Base-by-base conservation (phyloP, 2,113 vertebrate species). In the Chaetodon auriga region DNA sequence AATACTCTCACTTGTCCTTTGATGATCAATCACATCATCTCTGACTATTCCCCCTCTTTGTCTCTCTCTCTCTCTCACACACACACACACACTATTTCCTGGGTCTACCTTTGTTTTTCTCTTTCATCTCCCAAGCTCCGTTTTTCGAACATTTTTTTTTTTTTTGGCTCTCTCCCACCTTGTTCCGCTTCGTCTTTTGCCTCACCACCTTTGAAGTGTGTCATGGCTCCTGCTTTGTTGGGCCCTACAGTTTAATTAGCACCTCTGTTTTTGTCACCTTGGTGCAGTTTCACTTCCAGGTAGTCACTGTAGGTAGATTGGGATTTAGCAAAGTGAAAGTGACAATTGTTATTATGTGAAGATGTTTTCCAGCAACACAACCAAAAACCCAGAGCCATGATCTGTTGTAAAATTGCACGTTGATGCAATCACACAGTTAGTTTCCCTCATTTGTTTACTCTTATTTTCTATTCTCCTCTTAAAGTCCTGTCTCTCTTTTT, bases 11-110 rank as follows among this genome's bases (percentile, higher is more conserved):
- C 72, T 85, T 88, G 84, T 89, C 77, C 77, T 93, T 88, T 92
- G 83, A 89, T 92, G 90, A 86, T 91, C 86, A 78, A 80, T 90
- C 82, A 85, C 51, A 70, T 69, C 64, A 48, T 73, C 58, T 79
- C 62, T 78, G 55, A 72, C 73, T 48, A 45, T 64, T 55, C 46
- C 51, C 64, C 13, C 62, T 36, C 13, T 64, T 11, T 64, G 15
- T 49, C 2, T 80, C 35, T n/a, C 13, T 41, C 16, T 49, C 2
- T 80, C 35, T n/a, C 13, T 41, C 16, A 43, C 43, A 18, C 41
- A n/a, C 68, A 51, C 43, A 10, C 60, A 51, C 64, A 53, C 53
- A 60, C 45, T n/a, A 21, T 83, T 80, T 68, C 80, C 60, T 51
- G 51, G 53, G 19, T 82, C 38, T 73, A 75, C 45, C 79, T 88